Conservation (phyloP, 2,113 vertebrate species). For the Microcebus murinus region DNA sequence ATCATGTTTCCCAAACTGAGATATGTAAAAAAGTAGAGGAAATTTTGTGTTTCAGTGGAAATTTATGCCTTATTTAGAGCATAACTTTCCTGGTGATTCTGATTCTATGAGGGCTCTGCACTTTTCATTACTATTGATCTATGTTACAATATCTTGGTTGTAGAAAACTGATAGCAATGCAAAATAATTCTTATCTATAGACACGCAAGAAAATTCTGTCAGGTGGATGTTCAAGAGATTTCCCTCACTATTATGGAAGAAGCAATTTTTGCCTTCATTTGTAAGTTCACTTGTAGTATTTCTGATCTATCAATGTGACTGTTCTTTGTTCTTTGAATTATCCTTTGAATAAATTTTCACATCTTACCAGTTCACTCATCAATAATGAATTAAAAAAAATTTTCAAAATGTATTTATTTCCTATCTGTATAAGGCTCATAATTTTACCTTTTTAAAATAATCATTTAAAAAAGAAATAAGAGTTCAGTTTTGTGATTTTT, state of each 20-base stretch:
- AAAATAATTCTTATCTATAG: not conserved
- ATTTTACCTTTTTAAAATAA: not conserved
- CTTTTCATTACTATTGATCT: not conserved
- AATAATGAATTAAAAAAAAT: not conserved
- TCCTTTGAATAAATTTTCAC: not conserved
- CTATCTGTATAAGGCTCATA: not conserved
- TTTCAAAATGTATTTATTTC: not conserved
- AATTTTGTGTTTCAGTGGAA: not conserved
- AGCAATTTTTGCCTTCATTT: not conserved
- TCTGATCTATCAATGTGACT: not conserved
- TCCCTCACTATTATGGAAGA: not conserved
- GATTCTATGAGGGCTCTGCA: not conserved
- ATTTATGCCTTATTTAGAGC: not conserved
- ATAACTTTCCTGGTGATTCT: not conserved
- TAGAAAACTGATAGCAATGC: not conserved
- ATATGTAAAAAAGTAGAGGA: not conserved
- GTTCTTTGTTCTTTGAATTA: not conserved
- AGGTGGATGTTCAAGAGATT: not conserved
- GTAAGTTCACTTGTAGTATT: not conserved
- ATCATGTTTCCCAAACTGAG: not conserved
- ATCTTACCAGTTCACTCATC: not conserved
- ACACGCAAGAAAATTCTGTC: not conserved
- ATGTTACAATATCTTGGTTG: not conserved
- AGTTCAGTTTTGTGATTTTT: slow-evolving; percentile 6
- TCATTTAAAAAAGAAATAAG: not conserved